phyloP scores from a whole-genome alignment of 23 tunicate species.

The Styela clava region DNA sequence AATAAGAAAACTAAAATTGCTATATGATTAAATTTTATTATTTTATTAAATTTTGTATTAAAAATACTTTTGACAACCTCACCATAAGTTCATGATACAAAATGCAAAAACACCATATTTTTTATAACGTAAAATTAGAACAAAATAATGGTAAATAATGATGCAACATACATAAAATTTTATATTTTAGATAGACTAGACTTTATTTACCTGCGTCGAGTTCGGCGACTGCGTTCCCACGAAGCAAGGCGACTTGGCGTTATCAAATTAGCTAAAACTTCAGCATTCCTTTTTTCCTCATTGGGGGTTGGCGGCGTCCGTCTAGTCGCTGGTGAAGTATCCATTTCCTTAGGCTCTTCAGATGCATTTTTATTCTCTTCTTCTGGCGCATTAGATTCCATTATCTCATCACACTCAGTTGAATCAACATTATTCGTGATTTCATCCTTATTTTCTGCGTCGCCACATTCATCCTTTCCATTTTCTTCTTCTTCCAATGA shows the following conservation, averaged over 20 bases:
- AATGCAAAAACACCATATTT: too few relatives aligned
- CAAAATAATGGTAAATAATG: too few relatives aligned
- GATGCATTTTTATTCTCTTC: background rate
- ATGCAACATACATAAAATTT: too few relatives aligned
- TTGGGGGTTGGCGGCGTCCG: background rate
- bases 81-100: too few relatives aligned
- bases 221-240: conserved; percentile 22
- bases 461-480: background rate
- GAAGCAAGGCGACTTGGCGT: conserved; percentile 49
- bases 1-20: too few relatives aligned
- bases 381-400: background rate
- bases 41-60: too few relatives aligned
- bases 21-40: too few relatives aligned
- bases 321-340: background rate
- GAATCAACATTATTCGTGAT: background rate
- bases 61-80: too few relatives aligned
- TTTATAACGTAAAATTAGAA: too few relatives aligned
- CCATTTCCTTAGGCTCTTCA: background rate
- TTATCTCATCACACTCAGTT: background rate
- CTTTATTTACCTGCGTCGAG: background rate
- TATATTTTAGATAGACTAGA: too few relatives aligned
- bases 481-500: background rate
- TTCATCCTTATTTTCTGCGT: background rate
- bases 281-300: background rate
- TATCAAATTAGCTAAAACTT: conserved; percentile 23